Base-by-base conservation (phyloP, 2,888 invertebrate genomes). In the Dusona sp. region DNA sequence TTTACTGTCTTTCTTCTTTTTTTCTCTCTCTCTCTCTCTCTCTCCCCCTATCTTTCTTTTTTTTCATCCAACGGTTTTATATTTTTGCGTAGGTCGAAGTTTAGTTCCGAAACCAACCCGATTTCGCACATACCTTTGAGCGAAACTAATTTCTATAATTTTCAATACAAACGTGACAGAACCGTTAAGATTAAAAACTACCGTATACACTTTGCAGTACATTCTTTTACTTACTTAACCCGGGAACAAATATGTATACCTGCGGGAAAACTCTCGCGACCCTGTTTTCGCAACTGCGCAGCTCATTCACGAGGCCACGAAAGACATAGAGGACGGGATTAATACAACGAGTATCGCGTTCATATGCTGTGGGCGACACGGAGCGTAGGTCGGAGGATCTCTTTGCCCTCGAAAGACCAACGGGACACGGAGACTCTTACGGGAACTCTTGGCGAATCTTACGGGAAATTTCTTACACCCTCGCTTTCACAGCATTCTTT, bases 311-410 rank as follows among this genome's bases (percentile, higher is more conserved):
- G 79, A 79, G 79, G 70, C 79, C 79, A 64, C 84, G 77, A 84
- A 81, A 77, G 70, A 86, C 77, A 80, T 75, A 83, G 81, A 67
- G 87, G 83, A 73, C 74, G 78, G 79, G 51, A 68, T 38, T 25
- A 67, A 67, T 38, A 65, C 19, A 64, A 48, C 13, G 36, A 73
- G 54, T n/a, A 88, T 82, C 79, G 83, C 85, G 79, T 78, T 79
- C 87, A 89, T 87, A 89, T 74, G 88, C 84, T 85, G 92, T 92
- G 91, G 92, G 92, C 91, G 92, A 89, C 64, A 74, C 29, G 38
- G 54, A 64, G 89, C 90, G 92, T 92, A 89, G 92, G 92, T 70
- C 79, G 89, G 61, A 61, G 61, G 61, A 79, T 81, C 78, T 82
- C 85, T 65, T 75, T 84, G 79, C 82, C 84, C 79, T 77, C 86